A percentile compares a stretch with the other conserved stretches of the same genome.
Evolutionary conservation across 2,797 vertebrate species (phyloP).

Genomic region (Tapera naevia): DNA sequence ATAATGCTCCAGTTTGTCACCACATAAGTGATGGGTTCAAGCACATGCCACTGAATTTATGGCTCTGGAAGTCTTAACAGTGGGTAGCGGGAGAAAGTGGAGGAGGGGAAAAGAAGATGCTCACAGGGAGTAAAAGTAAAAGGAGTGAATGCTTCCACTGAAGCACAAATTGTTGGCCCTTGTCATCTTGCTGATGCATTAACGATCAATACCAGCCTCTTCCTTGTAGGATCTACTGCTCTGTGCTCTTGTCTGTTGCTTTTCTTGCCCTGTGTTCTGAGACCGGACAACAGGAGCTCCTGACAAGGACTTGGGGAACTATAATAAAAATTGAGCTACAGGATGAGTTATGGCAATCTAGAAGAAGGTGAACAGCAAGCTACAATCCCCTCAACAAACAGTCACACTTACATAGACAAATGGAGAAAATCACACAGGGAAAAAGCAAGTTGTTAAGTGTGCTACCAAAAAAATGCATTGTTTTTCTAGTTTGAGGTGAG

Average conservation of each 20-base stretch:
- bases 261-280: background rate
- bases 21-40: background rate
- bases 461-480: background rate
- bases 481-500: background rate
- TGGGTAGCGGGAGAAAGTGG: background rate
- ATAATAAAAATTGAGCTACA: background rate
- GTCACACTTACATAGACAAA: background rate
- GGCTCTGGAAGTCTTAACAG: background rate
- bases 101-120: background rate
- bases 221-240: rapidly evolving
- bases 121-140: background rate
- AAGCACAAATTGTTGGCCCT: background rate
- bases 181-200: background rate
- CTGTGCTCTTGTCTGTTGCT: background rate
- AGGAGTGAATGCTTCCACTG: background rate
- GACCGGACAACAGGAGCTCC: background rate
- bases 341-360: background rate
- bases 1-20: background rate
- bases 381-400: background rate
- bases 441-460: background rate
- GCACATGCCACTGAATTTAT: background rate
- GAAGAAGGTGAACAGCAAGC: background rate
- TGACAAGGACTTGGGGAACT: background rate
- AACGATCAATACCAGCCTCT: background rate
- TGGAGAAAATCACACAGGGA: background rate